phyloP scores from a whole-genome alignment of 2,113 vertebrate species.

The Myrmophylax atrothorax region DNA sequence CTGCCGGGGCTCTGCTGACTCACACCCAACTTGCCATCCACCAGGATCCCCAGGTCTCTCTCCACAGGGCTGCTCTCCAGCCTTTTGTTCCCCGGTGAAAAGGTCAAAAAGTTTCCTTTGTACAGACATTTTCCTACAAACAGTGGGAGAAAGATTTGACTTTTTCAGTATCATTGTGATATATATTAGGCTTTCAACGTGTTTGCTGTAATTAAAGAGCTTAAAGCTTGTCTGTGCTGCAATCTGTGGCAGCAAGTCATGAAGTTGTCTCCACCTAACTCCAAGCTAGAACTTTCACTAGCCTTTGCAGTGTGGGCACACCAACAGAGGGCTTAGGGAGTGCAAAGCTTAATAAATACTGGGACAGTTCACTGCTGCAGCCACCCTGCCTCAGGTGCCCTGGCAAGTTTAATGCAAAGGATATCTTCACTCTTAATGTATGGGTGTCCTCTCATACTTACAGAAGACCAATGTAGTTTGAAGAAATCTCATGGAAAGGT shows the following conservation, averaged over 20 bases:
- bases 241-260: background rate
- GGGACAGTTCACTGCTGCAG: background rate
- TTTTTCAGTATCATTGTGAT: background rate
- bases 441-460: background rate
- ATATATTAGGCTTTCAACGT: background rate
- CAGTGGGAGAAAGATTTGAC: background rate
- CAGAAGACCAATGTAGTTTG: background rate
- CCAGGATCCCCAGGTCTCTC: background rate
- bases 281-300: background rate
- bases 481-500: background rate
- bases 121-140: background rate
- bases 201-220: background rate
- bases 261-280: background rate
- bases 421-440: background rate
- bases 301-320: background rate
- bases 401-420: background rate
- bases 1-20: background rate
- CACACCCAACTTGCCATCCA: rapidly evolving
- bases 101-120: background rate
- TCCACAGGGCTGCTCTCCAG: background rate
- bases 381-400: background rate
- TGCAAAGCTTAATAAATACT: background rate
- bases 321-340: background rate
- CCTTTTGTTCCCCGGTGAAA: background rate
- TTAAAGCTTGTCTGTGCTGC: background rate